Conservation (phyloP, 2,797 vertebrate genomes). For the Propithecus perrieri region DNA sequence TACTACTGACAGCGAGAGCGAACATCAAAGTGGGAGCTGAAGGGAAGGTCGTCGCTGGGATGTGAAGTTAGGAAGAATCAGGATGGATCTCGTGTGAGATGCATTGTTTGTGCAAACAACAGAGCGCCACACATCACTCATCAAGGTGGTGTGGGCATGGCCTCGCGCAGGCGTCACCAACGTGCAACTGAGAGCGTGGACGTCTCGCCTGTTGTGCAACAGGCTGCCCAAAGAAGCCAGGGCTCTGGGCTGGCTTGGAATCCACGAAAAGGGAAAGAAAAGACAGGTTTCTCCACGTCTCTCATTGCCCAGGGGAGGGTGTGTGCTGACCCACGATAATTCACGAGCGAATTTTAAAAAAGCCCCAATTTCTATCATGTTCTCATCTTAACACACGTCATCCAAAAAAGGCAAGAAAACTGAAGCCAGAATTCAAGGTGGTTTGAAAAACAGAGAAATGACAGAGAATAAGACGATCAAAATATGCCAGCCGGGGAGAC, state of each 20-base stretch:
- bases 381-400: not conserved
- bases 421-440: not conserved
- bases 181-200: fast-evolving
- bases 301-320: no score
- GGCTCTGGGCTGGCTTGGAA: not conserved
- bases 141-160: fast-evolving
- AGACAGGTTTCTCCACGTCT: fast-evolving
- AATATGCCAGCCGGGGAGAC: conserved; percentile 22
- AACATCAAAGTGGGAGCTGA: fast-evolving
- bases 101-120: fast-evolving
- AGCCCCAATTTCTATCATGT: not conserved
- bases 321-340: not conserved
- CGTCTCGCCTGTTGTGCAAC: fast-evolving
- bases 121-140: fast-evolving
- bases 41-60: fast-evolving
- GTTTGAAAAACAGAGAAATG: conserved; percentile 28
- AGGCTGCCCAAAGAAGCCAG: no score
- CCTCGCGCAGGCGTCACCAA: fast-evolving
- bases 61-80: not conserved
- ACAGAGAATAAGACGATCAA: conserved; percentile 9
- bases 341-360: not conserved
- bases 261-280: fast-evolving
- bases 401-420: conserved; percentile 32
- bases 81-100: fast-evolving
- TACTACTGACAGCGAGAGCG: fast-evolving